Percentiles rank a stretch among this genome's conserved stretches.
Conservation (phyloP, 2,888 invertebrate genomes). For the Macrophya alboannulata region DNA sequence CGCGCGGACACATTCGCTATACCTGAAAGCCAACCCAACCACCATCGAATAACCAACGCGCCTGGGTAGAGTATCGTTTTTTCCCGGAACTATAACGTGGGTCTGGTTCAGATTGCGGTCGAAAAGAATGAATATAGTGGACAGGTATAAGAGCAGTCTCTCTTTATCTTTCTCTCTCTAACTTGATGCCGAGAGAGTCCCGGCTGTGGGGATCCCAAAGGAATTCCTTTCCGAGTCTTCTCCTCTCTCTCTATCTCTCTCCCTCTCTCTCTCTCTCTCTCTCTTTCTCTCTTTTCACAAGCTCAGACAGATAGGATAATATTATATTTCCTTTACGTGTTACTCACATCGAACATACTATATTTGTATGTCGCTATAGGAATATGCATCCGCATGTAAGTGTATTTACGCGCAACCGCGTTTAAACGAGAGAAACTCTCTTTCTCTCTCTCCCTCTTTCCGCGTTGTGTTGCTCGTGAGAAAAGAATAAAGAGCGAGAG, state of each 20-base stretch:
- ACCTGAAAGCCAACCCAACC: constrained; percentile 20
- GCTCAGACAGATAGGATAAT: constrained; percentile 54
- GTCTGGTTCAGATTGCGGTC: constrained; percentile 36
- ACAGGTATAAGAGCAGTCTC: constrained; percentile 21
- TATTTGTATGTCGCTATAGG: background rate
- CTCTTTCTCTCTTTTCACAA: constrained; percentile 53
- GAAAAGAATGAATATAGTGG: constrained; percentile 42
- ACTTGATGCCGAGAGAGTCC: background rate
- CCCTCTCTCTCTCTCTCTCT: constrained; percentile 54
- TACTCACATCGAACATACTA: background rate
- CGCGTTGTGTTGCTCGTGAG: background rate
- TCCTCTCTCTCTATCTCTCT: constrained; percentile 49
- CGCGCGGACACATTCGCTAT: constrained; percentile 21
- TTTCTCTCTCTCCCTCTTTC: no score
- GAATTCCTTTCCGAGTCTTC: background rate
- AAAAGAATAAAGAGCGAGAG: background rate
- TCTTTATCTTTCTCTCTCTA: background rate
- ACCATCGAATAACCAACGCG: background rate
- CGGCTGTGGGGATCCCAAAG: constrained; percentile 11
- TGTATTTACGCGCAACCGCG: background rate
- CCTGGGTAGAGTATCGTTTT: background rate
- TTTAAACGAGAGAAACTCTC: background rate
- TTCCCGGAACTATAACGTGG: constrained; percentile 30
- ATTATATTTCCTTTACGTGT: constrained; percentile 5
- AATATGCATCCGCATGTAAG: background rate